Percentiles rank a stretch among this genome's conserved stretches.
These are phyloP conservation scores for Lichenostomus cassidix DNA, from an alignment of 2,113 vertebrate genomes.

Conservation along the genomic window DNA sequence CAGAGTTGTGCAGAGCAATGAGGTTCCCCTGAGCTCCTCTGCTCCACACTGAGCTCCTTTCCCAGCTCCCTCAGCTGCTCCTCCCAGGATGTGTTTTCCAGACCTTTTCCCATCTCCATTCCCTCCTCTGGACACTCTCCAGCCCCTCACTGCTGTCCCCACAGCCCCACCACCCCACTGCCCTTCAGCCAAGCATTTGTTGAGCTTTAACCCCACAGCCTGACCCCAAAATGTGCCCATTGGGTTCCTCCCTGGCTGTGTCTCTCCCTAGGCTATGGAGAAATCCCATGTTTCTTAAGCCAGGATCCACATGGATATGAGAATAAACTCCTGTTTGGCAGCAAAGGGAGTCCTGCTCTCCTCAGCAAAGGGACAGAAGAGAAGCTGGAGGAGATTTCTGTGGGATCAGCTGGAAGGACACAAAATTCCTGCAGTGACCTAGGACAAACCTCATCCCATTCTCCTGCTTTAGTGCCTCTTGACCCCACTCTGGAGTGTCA, in stretches of 20 bases:
- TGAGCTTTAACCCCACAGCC: not conserved
- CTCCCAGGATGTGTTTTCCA: not conserved
- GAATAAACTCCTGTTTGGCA: not conserved
- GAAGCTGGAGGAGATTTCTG: not conserved
- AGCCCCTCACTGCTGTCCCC: not conserved
- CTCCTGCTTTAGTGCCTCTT: not conserved
- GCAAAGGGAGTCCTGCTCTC: not conserved
- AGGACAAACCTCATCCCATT: not conserved
- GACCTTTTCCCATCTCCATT: not conserved
- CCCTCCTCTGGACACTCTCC: rapidly evolving
- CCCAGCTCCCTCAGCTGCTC: not conserved
- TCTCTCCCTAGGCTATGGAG: rapidly evolving
- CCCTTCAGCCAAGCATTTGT: not conserved
- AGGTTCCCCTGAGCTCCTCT: no score
- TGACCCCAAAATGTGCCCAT: not conserved
- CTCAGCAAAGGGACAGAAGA: not conserved
- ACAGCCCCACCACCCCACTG: not conserved
- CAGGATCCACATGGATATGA: not conserved
- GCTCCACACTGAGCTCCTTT: no score
- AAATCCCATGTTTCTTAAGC: not conserved
- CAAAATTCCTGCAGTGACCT: not conserved
- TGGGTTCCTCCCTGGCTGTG: no score
- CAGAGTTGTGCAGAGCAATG: no score
- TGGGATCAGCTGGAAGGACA: not conserved
- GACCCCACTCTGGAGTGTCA: not conserved